A percentile compares a stretch with the other conserved stretches of the same genome.
These are phyloP conservation scores for Ectropis grisescens DNA, from an alignment of 1,140 invertebrate genomes.

Conservation along the genomic window DNA sequence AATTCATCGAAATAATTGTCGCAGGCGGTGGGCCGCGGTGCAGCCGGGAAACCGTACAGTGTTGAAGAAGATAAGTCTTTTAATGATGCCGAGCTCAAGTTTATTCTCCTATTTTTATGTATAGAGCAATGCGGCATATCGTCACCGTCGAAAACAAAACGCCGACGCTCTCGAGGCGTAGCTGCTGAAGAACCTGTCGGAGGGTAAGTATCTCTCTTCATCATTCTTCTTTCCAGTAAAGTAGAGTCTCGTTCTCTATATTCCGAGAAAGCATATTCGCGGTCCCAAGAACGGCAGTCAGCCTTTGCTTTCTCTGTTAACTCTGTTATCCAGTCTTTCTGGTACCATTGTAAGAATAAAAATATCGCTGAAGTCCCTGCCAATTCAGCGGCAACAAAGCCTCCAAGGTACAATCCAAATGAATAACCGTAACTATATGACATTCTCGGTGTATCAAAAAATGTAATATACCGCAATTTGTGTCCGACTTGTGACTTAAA, in stretches of 20 bases:
- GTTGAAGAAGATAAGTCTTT: conserved; percentile 71
- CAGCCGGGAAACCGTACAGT: conserved; percentile 70
- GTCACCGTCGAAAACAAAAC: conserved; percentile 70
- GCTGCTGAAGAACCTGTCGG: conserved; percentile 61
- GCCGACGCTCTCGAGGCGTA: conserved; percentile 56
- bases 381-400: conserved; percentile 86
- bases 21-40: conserved; percentile 55
- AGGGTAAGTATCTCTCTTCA: conserved; percentile 62
- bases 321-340: conserved; percentile 69
- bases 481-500: conserved; percentile 91
- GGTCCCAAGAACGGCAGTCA: conserved; percentile 57
- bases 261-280: conserved; percentile 55
- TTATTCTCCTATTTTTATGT: conserved; percentile 62
- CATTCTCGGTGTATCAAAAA: conserved; percentile 83
- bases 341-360: conserved; percentile 80
- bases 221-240: conserved; percentile 51
- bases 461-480: conserved; percentile 84
- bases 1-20: conserved; percentile 63
- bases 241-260: conserved; percentile 53
- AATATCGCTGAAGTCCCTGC: conserved; percentile 89
- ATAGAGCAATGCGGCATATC: conserved; percentile 57
- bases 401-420: conserved; percentile 87
- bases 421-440: conserved; percentile 89
- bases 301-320: conserved; percentile 59
- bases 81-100: conserved; percentile 67